Conservation (phyloP, 2,113 vertebrate species). For the Gobiocypris rarus region DNA sequence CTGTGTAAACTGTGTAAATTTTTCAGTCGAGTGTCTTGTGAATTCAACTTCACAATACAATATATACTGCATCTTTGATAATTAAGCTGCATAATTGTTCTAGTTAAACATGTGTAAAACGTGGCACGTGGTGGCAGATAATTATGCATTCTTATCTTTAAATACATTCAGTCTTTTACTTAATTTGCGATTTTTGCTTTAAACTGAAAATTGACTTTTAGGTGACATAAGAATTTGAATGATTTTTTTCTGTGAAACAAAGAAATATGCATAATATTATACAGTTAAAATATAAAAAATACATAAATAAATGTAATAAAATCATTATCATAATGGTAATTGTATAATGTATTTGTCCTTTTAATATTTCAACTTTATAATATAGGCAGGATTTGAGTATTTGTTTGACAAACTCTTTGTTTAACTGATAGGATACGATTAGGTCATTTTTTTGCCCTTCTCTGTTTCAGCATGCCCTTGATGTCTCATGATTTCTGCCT, state of each 20-base stretch:
- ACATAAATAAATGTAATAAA: too few species aligned
- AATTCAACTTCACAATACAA: neutral
- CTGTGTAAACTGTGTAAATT: conserved; percentile 4
- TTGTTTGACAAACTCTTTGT: neutral
- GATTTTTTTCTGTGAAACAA: neutral
- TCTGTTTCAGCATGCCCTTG: conserved; percentile 30
- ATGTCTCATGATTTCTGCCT: conserved; percentile 27
- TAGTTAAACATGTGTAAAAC: neutral
- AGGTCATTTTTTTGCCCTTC: neutral
- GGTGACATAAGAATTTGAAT: neutral
- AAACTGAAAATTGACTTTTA: neutral
- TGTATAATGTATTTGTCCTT: neutral
- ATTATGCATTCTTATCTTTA: neutral
- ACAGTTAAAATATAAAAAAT: too few species aligned
- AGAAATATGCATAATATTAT: neutral
- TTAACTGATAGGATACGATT: neutral
- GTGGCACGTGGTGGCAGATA: neutral
- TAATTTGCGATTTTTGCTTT: neutral
- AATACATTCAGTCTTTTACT: neutral
- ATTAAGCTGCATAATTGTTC: conserved; percentile 7
- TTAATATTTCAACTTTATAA: neutral
- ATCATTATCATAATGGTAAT: too few species aligned
- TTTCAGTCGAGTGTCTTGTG: neutral
- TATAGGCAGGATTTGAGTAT: neutral
- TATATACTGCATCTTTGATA: neutral